Evolutionary conservation across 2,113 vertebrate species (phyloP).

Genomic region (Sterrhoptilus dennistouni): DNA sequence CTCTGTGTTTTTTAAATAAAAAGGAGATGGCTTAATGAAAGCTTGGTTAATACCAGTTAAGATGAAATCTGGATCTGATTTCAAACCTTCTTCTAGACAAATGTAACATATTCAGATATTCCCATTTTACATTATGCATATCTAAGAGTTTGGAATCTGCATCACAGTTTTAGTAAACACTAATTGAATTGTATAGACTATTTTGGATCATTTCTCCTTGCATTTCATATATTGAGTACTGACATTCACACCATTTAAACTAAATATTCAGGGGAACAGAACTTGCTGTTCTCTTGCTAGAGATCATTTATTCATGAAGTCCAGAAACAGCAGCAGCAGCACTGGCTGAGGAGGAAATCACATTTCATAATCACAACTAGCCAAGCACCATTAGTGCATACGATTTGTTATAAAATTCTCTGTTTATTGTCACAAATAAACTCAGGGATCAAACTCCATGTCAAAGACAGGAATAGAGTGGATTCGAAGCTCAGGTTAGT

Average conservation of each 20-base stretch:
- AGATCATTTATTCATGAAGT: constrained; percentile 41
- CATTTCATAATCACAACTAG: constrained; percentile 29
- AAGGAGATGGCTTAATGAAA: neutral
- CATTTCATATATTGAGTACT: neutral
- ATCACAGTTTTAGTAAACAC: neutral
- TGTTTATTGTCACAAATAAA: constrained; percentile 28
- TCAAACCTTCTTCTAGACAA: neutral
- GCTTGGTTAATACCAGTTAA: neutral
- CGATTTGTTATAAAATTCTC: neutral
- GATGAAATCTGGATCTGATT: neutral
- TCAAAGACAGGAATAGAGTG: neutral
- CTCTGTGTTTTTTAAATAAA: neutral
- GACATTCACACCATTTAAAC: neutral
- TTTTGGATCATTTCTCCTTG: neutral
- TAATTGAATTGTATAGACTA: neutral
- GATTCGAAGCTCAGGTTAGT: neutral
- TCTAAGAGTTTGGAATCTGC: neutral
- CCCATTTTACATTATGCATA: neutral
- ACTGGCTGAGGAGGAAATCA: constrained; percentile 7
- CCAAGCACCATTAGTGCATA: neutral
- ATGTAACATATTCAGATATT: neutral
- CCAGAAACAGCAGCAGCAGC: constrained; percentile 7
- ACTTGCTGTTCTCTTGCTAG: neutral
- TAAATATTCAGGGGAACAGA: neutral
- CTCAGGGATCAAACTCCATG: neutral